Evolutionary conservation across 1,140 invertebrate species (phyloP).

Genomic region (Pseudomyrmex concolor): DNA sequence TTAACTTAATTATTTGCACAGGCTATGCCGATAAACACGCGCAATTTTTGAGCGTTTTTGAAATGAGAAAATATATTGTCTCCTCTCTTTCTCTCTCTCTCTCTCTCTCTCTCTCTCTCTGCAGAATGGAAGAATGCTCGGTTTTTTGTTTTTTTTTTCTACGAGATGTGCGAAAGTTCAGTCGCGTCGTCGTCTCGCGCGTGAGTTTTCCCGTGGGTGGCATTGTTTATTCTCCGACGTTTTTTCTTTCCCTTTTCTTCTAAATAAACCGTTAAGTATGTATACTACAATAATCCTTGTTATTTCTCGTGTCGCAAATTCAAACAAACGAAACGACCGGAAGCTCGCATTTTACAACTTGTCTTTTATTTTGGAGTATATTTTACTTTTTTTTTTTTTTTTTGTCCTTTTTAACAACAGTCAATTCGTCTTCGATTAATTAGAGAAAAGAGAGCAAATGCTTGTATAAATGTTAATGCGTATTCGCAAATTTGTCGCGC

Average conservation of each 20-base stretch:
- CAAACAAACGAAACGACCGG: not conserved
- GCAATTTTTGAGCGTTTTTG: conserved; percentile 19
- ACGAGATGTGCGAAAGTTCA: conserved; percentile 22
- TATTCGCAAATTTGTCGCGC: not conserved
- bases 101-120: not conserved
- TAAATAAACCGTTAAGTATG: not conserved
- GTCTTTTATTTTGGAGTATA: not conserved
- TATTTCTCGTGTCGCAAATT: not conserved
- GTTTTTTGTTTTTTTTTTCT: not conserved
- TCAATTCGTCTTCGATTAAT: too few relatives aligned
- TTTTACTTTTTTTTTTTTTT: too few relatives aligned
- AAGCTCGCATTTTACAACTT: not conserved
- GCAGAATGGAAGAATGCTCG: conserved; percentile 26
- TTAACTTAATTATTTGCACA: conserved; percentile 55
- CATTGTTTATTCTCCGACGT: conserved; percentile 31
- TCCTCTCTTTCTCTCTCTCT: too few relatives aligned
- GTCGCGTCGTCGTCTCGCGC: not conserved
- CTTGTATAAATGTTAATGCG: not conserved
- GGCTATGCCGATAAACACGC: conserved; percentile 49
- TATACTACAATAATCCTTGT: not conserved
- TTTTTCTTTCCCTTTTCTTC: not conserved
- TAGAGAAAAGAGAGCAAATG: too few relatives aligned
- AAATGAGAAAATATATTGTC: conserved; percentile 1
- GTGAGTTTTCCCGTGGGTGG: conserved; percentile 39
- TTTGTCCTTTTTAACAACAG: too few relatives aligned